phyloP scores from a whole-genome alignment of 2,888 invertebrate species.

The Apamea anceps region DNA sequence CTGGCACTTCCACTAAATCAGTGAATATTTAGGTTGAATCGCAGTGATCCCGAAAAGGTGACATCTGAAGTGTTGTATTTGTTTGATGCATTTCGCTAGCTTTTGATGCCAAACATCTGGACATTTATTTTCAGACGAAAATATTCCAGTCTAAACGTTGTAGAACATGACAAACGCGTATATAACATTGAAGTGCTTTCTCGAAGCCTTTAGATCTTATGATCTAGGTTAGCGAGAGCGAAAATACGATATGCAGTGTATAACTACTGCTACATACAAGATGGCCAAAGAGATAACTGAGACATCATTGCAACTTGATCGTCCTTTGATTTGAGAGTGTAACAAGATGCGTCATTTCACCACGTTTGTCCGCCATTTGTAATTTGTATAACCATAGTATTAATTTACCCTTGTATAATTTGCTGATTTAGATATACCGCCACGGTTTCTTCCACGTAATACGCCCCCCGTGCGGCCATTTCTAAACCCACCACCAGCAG shows the following conservation, averaged over 20 bases:
- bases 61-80: slow-evolving; percentile 43
- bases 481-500: slow-evolving; percentile 83
- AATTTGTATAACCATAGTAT: slow-evolving; percentile 83
- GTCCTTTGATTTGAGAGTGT: slow-evolving; percentile 40
- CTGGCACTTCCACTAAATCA: slow-evolving; percentile 57
- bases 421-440: slow-evolving; percentile 92
- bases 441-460: slow-evolving; percentile 93
- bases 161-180: slow-evolving; percentile 46
- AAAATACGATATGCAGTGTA: slow-evolving; percentile 52
- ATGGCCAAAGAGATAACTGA: slow-evolving; percentile 61
- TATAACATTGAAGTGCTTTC: slow-evolving; percentile 38
- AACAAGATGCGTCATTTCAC: slow-evolving; percentile 81
- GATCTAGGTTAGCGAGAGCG: slow-evolving; percentile 48
- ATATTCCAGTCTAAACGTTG: slow-evolving; percentile 48
- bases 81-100: slow-evolving; percentile 52
- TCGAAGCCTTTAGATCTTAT: slow-evolving; percentile 54
- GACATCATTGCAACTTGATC: slow-evolving; percentile 51
- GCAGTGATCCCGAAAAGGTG: slow-evolving; percentile 54
- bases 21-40: slow-evolving; percentile 46
- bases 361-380: slow-evolving; percentile 87
- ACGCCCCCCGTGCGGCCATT: slow-evolving; percentile 90
- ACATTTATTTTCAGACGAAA: slow-evolving; percentile 32
- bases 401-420: slow-evolving; percentile 93
- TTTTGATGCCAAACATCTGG: slow-evolving; percentile 48
- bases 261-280: slow-evolving; percentile 56